Conservation (phyloP, 1,140 invertebrate species). For the Macrotrachela quadricornifera region DNA sequence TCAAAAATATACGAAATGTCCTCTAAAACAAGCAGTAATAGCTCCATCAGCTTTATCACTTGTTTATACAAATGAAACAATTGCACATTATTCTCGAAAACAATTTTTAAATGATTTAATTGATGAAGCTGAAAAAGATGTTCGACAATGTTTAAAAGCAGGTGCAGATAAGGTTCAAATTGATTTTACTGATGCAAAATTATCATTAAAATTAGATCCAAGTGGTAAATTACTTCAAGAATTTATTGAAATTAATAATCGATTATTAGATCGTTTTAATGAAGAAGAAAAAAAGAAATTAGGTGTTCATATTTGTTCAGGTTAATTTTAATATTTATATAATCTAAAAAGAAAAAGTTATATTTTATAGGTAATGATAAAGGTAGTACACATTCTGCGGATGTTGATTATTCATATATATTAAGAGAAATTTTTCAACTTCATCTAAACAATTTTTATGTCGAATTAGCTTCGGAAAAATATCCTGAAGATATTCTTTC, state of each 20-base stretch:
- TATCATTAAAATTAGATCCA: background rate
- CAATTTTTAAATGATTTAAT: background rate
- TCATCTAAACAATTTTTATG: background rate
- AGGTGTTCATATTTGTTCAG: background rate
- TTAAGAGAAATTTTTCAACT: background rate
- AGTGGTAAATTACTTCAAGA: background rate
- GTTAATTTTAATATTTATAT: background rate
- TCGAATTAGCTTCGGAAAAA: background rate
- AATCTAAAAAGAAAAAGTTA: no score
- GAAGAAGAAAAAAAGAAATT: background rate
- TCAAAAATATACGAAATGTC: background rate
- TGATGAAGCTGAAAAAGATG: background rate
- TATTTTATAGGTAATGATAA: background rate
- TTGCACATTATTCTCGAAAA: background rate
- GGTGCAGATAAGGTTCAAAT: background rate
- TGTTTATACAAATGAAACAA: background rate
- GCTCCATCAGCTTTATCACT: background rate
- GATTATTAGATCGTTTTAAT: background rate
- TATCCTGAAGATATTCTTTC: background rate
- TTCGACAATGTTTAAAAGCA: background rate
- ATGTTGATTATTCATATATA: background rate
- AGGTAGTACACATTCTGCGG: background rate
- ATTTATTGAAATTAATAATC: background rate
- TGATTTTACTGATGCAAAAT: background rate
- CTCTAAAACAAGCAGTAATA: background rate